Conservation (phyloP, 2,797 vertebrate genomes). For the Paguma larvata region DNA sequence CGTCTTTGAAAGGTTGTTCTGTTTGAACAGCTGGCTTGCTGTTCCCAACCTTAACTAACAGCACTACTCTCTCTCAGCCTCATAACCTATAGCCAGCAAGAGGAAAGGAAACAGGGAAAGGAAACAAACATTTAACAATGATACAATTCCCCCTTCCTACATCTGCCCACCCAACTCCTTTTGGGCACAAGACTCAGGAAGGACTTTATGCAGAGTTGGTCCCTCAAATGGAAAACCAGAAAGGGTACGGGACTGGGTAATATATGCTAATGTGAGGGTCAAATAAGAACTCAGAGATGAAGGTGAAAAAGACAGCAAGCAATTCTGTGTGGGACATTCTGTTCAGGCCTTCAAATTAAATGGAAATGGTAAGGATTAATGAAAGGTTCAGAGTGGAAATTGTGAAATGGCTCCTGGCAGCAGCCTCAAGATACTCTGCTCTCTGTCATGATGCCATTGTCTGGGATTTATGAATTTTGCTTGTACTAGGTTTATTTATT, state of each 20-base stretch:
- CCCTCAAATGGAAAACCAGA: not conserved
- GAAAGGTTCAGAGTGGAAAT: constrained; percentile 54
- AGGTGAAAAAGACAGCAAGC: constrained; percentile 71
- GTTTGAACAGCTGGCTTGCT: not conserved
- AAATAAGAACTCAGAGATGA: constrained; percentile 47
- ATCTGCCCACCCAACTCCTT: not conserved
- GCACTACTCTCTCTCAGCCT: not conserved
- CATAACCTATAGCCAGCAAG: not conserved
- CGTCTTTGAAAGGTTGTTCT: not conserved
- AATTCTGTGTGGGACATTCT: constrained; percentile 54
- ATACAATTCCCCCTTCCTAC: not conserved
- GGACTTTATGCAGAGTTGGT: not conserved
- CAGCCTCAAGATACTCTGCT: not conserved
- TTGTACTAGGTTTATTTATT: constrained; percentile 64
- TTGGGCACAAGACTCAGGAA: not conserved
- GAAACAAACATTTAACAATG: not conserved
- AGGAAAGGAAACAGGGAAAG: not conserved
- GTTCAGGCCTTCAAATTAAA: constrained; percentile 78
- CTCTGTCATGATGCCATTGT: constrained; percentile 73
- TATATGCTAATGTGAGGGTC: constrained; percentile 79
- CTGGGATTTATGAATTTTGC: constrained; percentile 70
- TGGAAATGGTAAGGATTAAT: constrained; percentile 62
- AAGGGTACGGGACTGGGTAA: constrained; percentile 23
- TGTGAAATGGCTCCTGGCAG: constrained; percentile 73
- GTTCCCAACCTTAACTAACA: not conserved